Percentiles rank a stretch among this genome's conserved stretches.
Conservation (phyloP, 92 coral and sea anemone species). For the Epizoanthus illoricatus region DNA sequence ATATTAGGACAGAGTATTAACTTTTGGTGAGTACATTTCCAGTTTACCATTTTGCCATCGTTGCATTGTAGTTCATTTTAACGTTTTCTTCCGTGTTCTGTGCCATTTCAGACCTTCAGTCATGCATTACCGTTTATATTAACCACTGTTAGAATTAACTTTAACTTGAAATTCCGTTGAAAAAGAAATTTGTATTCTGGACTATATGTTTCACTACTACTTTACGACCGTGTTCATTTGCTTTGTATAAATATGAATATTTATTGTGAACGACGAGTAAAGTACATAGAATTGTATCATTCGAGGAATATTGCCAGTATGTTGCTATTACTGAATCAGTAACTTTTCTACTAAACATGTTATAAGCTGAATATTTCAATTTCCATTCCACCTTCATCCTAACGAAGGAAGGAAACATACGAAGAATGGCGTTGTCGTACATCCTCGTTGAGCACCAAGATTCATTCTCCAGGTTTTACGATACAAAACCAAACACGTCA, state of each 20-base stretch:
- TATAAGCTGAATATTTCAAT: slow-evolving; percentile 1
- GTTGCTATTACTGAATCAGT: neutral
- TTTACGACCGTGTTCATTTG: neutral
- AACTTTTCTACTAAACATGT: neutral
- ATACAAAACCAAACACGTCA: slow-evolving; percentile 14
- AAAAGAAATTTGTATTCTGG: neutral
- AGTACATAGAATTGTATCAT: neutral
- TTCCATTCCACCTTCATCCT: slow-evolving; percentile 2
- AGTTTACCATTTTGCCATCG: no score
- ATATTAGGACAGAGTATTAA: no score
- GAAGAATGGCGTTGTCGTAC: neutral
- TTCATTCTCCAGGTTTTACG: neutral
- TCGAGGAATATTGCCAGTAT: neutral
- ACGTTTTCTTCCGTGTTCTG: no score
- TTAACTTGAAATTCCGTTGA: neutral
- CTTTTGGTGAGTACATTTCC: no score
- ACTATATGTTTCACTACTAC: neutral
- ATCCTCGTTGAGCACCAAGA: neutral
- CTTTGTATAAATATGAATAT: neutral
- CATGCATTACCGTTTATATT: no score
- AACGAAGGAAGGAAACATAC: slow-evolving; percentile 2
- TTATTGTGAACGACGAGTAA: neutral
- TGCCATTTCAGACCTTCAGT: no score
- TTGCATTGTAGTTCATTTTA: no score
- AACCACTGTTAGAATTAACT: no score